Evolutionary conservation across 2,888 invertebrate species (phyloP), one percentile per base, ranked within the genome.

Genomic region (Thereva unica): DNA sequence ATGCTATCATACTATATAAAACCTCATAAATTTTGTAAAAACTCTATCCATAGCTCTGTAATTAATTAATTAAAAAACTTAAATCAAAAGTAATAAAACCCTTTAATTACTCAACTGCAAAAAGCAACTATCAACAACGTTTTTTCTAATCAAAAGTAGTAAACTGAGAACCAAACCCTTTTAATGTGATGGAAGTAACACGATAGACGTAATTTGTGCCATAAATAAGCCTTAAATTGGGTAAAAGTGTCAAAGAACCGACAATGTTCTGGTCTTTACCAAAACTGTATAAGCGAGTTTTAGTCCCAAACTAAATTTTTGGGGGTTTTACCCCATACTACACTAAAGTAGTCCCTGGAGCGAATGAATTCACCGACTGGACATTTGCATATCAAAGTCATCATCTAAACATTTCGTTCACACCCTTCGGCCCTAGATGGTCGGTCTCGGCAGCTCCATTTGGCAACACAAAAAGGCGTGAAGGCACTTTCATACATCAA

Each of bases 381-480:
- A 40, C 49, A 63, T 63, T 63, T 63, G 63, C 63, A 63, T 63
- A 63, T 63, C 63, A 63, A 63, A 63, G 63, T 52, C 49, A 63
- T 63, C 63, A 63, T 63, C 63, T 63, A 63, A 63, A 52, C 63
- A 63, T 63, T 63, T 63, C 9, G 63, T 52, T 63, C 52, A 63
- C 63, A 63, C 63, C 63, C 52, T 63, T 49, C 41, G 50, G 63
- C 63, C 63, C 49, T 52, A 12, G 23, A 23, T 41, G 49, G 41
- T 50, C 50, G 49, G 52, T 40, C 49, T 63, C 63, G 41, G 49
- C 41, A 50, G 63, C 49, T 50, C 63, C 63, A 63, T 63, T 63
- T 50, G 63, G 34, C 12, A 34, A 50, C 50, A 23, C 23, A 52
- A 63, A 63, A 63, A 63, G 63, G 49, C 52, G 52, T 63, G 63